Conservation (phyloP, 2,113 vertebrate genomes). For the Cepphus grylle region DNA sequence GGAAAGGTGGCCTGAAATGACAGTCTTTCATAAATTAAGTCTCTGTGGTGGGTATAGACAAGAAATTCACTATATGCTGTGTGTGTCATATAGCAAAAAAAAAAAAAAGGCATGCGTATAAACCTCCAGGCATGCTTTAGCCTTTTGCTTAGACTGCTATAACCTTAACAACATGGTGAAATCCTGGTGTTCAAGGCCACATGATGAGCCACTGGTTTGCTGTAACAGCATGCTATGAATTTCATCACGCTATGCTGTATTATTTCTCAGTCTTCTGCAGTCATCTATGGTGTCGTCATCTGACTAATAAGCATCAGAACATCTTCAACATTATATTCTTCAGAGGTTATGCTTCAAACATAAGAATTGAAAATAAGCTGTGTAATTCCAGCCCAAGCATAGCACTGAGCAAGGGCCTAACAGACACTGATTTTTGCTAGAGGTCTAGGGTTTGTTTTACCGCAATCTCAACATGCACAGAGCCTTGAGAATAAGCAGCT, state of each 20-base stretch:
- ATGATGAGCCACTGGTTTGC: neutral
- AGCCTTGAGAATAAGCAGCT: neutral
- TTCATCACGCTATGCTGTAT: neutral
- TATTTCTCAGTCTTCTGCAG: neutral
- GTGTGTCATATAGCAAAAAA: neutral
- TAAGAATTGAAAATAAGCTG: neutral
- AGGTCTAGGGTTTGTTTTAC: neutral
- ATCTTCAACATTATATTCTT: neutral
- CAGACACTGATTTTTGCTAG: neutral
- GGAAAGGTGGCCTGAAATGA: neutral
- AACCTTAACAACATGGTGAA: neutral
- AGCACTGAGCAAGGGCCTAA: neutral
- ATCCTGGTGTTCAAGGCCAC: neutral
- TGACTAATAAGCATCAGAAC: neutral
- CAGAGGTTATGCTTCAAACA: neutral
- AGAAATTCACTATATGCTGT: neutral
- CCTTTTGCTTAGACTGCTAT: neutral
- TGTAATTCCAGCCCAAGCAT: neutral
- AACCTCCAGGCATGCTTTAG: neutral
- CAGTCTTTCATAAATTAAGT: neutral
- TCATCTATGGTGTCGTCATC: neutral
- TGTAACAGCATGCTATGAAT: neutral
- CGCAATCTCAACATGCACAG: neutral
- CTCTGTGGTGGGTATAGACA: neutral
- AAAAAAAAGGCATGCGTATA: neutral